phyloP scores from a whole-genome alignment of 2,888 invertebrate species.

The Lycophotia porphyrea region DNA sequence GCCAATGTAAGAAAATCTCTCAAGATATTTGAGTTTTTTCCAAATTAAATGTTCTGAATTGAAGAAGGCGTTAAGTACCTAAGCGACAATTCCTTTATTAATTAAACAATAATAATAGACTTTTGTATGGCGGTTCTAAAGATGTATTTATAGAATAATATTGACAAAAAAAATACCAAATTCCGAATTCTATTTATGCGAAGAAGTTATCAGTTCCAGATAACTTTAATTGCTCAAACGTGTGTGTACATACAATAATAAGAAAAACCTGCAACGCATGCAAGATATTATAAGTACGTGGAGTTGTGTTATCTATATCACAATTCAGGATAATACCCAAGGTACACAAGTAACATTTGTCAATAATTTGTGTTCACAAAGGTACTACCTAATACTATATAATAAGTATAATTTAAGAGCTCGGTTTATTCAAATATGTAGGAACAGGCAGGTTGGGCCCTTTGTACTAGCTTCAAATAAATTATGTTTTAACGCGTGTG shows the following conservation, averaged over 20 bases:
- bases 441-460: constrained; percentile 51
- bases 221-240: no score
- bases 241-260: no score
- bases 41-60: neutral
- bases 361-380: constrained; percentile 32
- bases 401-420: constrained; percentile 52
- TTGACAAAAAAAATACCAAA: neutral
- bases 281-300: no score
- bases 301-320: constrained; percentile 5
- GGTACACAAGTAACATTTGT: constrained; percentile 35
- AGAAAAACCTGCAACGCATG: no score
- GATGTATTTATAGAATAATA: neutral
- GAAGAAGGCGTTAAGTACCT: neutral
- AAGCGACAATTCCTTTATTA: neutral
- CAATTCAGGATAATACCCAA: constrained; percentile 3
- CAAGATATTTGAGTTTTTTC: neutral
- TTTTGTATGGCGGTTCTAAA: neutral
- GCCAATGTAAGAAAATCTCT: neutral
- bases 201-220: no score
- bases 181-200: neutral
- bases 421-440: constrained; percentile 68
- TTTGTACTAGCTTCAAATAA: constrained; percentile 42
- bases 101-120: neutral
- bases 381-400: constrained; percentile 5
- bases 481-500: constrained; percentile 60